Evolutionary conservation across 2,797 vertebrate species (phyloP).

Genomic region (Agapornis canus): DNA sequence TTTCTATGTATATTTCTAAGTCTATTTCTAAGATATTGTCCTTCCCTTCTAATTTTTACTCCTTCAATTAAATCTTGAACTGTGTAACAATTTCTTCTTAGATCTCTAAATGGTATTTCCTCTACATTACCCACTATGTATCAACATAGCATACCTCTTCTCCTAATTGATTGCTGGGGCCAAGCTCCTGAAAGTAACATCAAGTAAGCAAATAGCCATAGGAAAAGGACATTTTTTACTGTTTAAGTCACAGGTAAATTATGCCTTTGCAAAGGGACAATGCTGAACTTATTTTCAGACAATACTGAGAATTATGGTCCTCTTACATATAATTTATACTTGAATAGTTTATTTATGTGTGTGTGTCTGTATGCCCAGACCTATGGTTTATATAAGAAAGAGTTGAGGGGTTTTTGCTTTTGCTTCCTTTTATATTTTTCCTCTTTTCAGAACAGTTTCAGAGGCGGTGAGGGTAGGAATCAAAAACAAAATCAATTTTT

Average conservation of each 20-base stretch:
- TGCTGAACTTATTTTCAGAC: background rate
- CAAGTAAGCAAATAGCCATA: background rate
- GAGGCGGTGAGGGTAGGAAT: background rate
- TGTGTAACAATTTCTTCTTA: background rate
- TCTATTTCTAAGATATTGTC: background rate
- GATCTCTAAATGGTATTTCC: background rate
- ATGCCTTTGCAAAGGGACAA: background rate
- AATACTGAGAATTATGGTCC: background rate
- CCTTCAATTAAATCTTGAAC: background rate
- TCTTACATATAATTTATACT: background rate
- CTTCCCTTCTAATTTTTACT: background rate
- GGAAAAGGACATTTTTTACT: background rate
- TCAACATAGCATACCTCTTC: background rate
- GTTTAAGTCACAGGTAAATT: background rate
- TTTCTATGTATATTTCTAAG: background rate
- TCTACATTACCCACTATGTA: background rate
- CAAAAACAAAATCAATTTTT: constrained; percentile 25
- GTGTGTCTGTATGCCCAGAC: background rate
- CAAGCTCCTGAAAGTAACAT: background rate
- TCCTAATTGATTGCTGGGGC: background rate
- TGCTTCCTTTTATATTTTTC: no score
- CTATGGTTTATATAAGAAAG: background rate
- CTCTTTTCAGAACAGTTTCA: background rate
- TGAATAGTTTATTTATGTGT: background rate
- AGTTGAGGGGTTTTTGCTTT: background rate